Evolutionary conservation across 2,797 vertebrate species (phyloP).

Genomic region (Trichosurus vulpecula): DNA sequence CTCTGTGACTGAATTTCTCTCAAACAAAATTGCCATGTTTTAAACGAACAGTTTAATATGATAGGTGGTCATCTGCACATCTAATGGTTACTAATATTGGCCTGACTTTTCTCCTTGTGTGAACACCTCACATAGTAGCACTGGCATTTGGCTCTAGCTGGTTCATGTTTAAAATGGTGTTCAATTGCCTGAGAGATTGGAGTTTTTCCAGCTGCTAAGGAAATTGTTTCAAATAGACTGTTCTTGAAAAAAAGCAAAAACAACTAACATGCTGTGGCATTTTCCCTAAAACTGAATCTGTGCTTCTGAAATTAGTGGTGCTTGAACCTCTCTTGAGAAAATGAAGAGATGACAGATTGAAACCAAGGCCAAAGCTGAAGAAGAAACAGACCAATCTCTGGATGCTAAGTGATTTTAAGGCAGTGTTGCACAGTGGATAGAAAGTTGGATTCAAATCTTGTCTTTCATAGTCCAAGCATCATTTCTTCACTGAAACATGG

Average conservation of each 20-base stretch:
- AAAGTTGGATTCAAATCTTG: background rate
- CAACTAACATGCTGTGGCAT: background rate
- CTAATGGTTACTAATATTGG: background rate
- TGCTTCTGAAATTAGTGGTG: too few species aligned
- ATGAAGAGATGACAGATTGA: background rate
- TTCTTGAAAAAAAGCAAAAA: background rate
- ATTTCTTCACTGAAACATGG: background rate
- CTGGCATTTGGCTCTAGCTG: background rate
- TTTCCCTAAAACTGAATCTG: slow-evolving; percentile 17
- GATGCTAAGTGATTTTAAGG: background rate
- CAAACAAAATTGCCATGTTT: background rate
- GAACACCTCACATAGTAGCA: background rate
- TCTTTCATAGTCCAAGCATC: background rate
- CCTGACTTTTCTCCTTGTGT: slow-evolving; percentile 9
- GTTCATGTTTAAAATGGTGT: background rate
- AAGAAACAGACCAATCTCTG: background rate
- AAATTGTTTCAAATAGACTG: slow-evolving; percentile 4
- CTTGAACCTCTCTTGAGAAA: too few species aligned
- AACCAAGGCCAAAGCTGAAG: background rate
- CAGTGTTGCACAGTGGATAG: background rate
- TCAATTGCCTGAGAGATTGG: slow-evolving; percentile 33
- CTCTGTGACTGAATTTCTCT: background rate
- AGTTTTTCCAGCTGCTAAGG: slow-evolving; percentile 36
- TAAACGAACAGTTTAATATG: slow-evolving; percentile 25
- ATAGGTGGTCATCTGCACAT: background rate